Conservation (phyloP, 2,797 vertebrate species). For the Apogon talboti region DNA sequence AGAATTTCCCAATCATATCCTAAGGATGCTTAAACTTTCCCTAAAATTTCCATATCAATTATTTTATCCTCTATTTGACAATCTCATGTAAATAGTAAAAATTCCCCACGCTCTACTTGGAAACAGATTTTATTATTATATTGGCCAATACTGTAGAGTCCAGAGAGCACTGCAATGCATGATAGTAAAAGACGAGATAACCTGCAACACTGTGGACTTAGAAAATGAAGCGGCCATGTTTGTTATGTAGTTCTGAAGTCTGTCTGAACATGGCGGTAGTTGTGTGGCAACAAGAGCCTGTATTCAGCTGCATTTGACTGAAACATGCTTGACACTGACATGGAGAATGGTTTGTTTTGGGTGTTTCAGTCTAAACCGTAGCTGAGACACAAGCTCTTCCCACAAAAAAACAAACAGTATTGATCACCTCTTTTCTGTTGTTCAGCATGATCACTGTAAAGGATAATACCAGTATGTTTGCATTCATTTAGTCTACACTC, state of each 20-base stretch:
- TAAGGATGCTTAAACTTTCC: too few species aligned
- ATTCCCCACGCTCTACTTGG: too few species aligned
- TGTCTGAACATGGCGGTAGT: conserved; percentile 38
- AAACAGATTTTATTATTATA: too few species aligned
- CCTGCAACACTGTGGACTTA: neutral
- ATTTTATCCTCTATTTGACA: too few species aligned
- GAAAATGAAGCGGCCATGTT: neutral
- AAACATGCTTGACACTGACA: conserved; percentile 18
- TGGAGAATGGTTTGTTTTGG: neutral
- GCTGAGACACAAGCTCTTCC: conserved; percentile 36
- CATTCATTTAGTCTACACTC: neutral
- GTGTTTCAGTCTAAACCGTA: conserved; percentile 42
- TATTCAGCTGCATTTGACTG: conserved; percentile 47
- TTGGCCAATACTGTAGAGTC: too few species aligned
- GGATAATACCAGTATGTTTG: conserved; percentile 48
- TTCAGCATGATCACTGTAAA: conserved; percentile 32
- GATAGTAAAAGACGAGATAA: too few species aligned
- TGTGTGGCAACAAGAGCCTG: conserved; percentile 12
- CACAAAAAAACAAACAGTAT: neutral
- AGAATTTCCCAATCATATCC: too few species aligned
- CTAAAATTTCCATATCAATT: too few species aligned
- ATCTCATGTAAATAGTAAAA: too few species aligned
- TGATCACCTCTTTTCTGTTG: conserved; percentile 7
- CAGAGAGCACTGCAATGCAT: too few species aligned
- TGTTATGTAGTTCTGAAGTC: conserved; percentile 27